A percentile compares a stretch with the other conserved stretches of the same genome.
Evolutionary conservation across 2,113 vertebrate species (phyloP).

Genomic region (Mus spicilegus): DNA sequence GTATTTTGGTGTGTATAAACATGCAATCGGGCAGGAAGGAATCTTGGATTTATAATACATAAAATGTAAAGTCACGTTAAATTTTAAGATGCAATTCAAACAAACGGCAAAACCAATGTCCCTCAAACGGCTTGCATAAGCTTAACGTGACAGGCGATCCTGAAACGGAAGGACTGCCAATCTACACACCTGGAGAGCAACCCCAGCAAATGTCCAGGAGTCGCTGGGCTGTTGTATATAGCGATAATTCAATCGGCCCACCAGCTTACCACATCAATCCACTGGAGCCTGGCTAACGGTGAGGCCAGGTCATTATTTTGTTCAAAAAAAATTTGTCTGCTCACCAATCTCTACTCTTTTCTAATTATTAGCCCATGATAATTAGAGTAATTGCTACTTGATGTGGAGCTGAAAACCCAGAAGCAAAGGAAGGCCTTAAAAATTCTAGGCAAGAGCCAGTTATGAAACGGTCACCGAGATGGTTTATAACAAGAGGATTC

Average conservation of each 20-base stretch:
- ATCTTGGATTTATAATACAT: slow-evolving; percentile 4
- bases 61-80: slow-evolving; percentile 36
- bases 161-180: background rate
- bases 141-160: background rate
- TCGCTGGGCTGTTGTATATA: background rate
- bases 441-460: background rate
- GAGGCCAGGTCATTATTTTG: background rate
- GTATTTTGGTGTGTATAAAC: background rate
- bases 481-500: background rate
- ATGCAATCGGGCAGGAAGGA: background rate
- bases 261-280: background rate
- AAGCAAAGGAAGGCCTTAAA: background rate
- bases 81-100: slow-evolving; percentile 53
- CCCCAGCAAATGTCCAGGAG: background rate
- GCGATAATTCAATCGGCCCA: background rate
- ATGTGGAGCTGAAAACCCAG: background rate
- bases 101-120: background rate
- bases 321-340: background rate
- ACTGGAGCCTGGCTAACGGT: background rate
- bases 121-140: slow-evolving; percentile 10
- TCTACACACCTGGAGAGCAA: fast-evolving
- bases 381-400: background rate
- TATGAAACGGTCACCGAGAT: background rate
- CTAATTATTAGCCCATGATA: slow-evolving; percentile 5
- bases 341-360: slow-evolving; percentile 15